Conservation (phyloP, 2,797 vertebrate genomes). For the Rachycentron canadum region DNA sequence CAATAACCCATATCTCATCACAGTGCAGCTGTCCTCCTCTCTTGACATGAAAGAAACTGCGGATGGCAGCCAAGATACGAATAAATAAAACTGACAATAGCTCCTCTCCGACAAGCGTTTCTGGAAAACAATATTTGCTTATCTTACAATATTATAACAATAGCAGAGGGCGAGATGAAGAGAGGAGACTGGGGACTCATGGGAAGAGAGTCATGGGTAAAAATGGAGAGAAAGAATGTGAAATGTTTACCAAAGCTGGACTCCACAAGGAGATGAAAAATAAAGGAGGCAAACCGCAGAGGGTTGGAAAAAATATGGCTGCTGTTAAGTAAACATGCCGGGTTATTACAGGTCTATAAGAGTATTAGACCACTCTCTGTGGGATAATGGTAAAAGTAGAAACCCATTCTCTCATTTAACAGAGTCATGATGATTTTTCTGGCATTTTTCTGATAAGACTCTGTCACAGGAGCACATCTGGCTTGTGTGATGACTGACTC, state of each 20-base stretch:
- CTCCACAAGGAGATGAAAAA: constrained; percentile 60
- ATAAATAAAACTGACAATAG: constrained; percentile 66
- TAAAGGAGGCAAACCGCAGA: constrained; percentile 36
- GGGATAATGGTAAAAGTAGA: neutral
- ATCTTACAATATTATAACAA: constrained; percentile 60
- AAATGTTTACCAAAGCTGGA: constrained; percentile 65
- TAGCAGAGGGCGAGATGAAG: constrained; percentile 34
- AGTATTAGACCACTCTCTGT: constrained; percentile 40
- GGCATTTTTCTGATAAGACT: neutral
- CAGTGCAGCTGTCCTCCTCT: constrained; percentile 56
- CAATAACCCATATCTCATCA: constrained; percentile 59
- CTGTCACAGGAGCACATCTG: constrained; percentile 33
- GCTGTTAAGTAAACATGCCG: constrained; percentile 46
- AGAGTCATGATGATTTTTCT: neutral
- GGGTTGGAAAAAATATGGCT: constrained; percentile 27
- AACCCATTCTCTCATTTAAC: neutral
- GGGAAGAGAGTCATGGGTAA: constrained; percentile 30
- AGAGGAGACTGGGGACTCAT: constrained; percentile 37
- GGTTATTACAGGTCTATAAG: constrained; percentile 42
- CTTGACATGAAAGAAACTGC: constrained; percentile 44
- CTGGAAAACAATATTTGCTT: constrained; percentile 69
- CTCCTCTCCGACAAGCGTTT: constrained; percentile 56
- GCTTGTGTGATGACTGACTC: constrained; percentile 11
- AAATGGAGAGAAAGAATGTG: constrained; percentile 45
- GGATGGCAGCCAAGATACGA: constrained; percentile 60